phyloP scores from a whole-genome alignment of 2,888 invertebrate species.

The Automeris io region DNA sequence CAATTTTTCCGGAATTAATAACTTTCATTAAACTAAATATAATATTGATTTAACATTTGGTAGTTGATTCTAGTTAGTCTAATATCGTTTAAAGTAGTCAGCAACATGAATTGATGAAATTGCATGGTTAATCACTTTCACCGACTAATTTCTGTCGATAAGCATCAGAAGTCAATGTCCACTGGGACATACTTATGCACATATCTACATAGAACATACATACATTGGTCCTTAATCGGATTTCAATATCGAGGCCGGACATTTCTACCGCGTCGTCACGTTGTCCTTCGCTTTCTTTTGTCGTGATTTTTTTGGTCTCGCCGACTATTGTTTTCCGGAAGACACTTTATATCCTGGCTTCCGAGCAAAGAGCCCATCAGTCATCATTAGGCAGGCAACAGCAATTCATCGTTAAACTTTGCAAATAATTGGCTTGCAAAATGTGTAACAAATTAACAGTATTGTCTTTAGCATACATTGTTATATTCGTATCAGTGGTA shows the following conservation, averaged over 20 bases:
- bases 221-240: slow-evolving; percentile 58
- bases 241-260: slow-evolving; percentile 52
- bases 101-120: too few species aligned
- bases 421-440: slow-evolving; percentile 17
- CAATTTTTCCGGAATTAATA: too few species aligned
- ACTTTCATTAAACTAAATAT: too few species aligned
- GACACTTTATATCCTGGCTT: slow-evolving; percentile 71
- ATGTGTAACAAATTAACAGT: slow-evolving; percentile 61
- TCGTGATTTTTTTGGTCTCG: slow-evolving; percentile 57
- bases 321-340: slow-evolving; percentile 63
- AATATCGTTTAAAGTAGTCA: too few species aligned
- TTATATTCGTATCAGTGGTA: slow-evolving; percentile 50
- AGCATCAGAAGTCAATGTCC: slow-evolving; percentile 47
- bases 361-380: slow-evolving; percentile 52
- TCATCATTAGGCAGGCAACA: slow-evolving; percentile 46
- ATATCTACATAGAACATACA: slow-evolving; percentile 47
- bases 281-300: slow-evolving; percentile 69
- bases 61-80: too few species aligned
- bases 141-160: slow-evolving; percentile 42
- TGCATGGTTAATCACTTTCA: slow-evolving; percentile 41
- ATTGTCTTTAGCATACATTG: slow-evolving; percentile 49
- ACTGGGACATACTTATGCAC: slow-evolving; percentile 38
- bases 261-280: slow-evolving; percentile 66
- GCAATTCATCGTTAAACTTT: slow-evolving; percentile 30
- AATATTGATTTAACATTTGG: too few species aligned